phyloP scores from a whole-genome alignment of 2,888 invertebrate species.

The Artemia sinica region DNA sequence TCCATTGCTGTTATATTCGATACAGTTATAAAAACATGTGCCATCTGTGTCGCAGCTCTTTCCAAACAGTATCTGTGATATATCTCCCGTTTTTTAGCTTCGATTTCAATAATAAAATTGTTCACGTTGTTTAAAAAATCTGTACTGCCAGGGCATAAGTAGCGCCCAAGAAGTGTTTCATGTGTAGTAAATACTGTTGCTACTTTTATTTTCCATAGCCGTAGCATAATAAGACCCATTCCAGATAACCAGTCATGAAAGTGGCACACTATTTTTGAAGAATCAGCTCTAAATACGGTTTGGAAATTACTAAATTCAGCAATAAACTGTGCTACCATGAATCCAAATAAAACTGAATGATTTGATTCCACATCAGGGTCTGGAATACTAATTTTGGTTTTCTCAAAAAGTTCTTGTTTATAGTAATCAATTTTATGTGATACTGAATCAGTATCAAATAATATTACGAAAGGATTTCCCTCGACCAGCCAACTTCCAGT shows the following conservation, averaged over 20 bases:
- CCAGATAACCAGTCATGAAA: conserved; percentile 99
- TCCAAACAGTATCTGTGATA: conserved; percentile 98
- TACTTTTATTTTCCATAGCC: conserved; percentile 67
- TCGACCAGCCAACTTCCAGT: conserved; percentile 98
- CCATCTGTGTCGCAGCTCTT: conserved; percentile 73
- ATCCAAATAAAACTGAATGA: conserved; percentile 88
- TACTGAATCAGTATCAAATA: conserved; percentile 91
- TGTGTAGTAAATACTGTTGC: conserved; percentile 98
- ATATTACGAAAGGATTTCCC: conserved; percentile 92
- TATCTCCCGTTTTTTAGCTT: conserved; percentile 94
- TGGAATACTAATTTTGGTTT: conserved; percentile 73
- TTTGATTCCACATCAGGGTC: conserved; percentile 88
- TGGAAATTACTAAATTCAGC: conserved; percentile 38
- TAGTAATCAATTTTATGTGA: conserved; percentile 89
- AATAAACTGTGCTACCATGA: conserved; percentile 80
- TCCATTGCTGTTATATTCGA: conserved; percentile 88
- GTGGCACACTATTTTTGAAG: conserved; percentile 71
- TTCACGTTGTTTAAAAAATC: conserved; percentile 96
- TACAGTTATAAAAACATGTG: conserved; percentile 92
- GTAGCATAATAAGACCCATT: conserved; percentile 68
- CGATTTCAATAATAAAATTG: conserved; percentile 81
- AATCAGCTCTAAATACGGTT: conserved; percentile 36
- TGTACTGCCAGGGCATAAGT: conserved; percentile 91
- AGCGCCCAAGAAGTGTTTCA: conserved; percentile 88
- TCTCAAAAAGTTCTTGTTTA: conserved; percentile 83